Base-by-base conservation (phyloP, 2,113 vertebrate species). In the Harpagus bidentatus region DNA sequence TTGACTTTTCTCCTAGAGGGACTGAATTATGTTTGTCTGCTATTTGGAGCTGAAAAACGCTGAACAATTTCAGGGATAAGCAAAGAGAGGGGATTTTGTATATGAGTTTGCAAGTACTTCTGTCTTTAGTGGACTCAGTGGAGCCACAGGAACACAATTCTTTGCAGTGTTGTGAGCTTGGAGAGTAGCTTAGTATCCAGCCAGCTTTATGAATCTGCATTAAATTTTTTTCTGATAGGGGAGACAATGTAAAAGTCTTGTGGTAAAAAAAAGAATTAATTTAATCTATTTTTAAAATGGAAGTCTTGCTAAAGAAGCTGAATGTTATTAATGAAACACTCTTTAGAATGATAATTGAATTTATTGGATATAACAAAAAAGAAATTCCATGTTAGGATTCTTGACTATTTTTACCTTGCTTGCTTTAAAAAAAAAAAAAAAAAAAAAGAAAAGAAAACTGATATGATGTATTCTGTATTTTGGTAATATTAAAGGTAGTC, bases 1-100 rank as follows among this genome's bases (percentile, higher is more conserved):
- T 91, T 94, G 77, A 76, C 87, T 95, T 86, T 86, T 71, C 83
- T 94, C 62, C 77, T 72, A 36, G 90, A 88, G 87, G 71, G 92
- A 59, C 67, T 45, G 87, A 80, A 89, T 93, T 93, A 82, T 88
- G 58, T 93, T 72, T 91, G 66, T 86, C 62, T 89, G 80, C 76
- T 67, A 3, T 50, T 59, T 83, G 81, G 72, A 86, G 81, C 77
- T 69, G 84, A 63, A 65, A 90, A 94, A 67, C 0, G 3, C 42
- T 25, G 40, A 93, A 29, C 66, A 69, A 34, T 77, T 86, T 65
- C 48, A 86, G 87, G 96, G 87, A 77, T 93, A 93, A 95, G 77
- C 72, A 77, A 69, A 80, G 94, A 80, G 74, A 88, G 67, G 67
- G 81, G 94, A 96, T 93, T 93, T 93, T 72, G 77, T 31, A 32